Conservation (phyloP, 2,888 invertebrate genomes). For the Machimus rusticus region DNA sequence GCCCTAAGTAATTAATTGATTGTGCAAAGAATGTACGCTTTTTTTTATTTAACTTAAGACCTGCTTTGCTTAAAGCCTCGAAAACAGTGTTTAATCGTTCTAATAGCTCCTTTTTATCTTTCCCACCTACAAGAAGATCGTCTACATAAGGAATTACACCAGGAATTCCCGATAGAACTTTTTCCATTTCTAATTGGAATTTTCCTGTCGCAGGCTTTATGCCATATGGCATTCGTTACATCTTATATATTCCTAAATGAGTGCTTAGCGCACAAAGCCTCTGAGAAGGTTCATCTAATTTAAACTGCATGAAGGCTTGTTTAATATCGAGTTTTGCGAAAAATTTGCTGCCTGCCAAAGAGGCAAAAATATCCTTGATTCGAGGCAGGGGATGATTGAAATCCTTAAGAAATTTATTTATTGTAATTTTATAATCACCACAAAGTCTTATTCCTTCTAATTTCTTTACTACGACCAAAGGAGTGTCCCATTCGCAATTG, state of each 20-base stretch:
- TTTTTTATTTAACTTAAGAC: slow-evolving; percentile 50
- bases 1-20: slow-evolving; percentile 52
- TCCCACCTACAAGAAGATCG: slow-evolving; percentile 53
- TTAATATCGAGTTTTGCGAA: slow-evolving; percentile 50
- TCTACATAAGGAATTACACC: slow-evolving; percentile 49
- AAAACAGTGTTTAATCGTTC: slow-evolving; percentile 49
- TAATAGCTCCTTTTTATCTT: slow-evolving; percentile 49
- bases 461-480: slow-evolving; percentile 47
- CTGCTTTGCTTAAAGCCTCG: slow-evolving; percentile 44
- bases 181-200: slow-evolving; percentile 54
- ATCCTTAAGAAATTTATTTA: slow-evolving; percentile 50
- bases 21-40: slow-evolving; percentile 53
- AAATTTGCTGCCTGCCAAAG: slow-evolving; percentile 50
- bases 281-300: slow-evolving; percentile 51
- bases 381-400: slow-evolving; percentile 50
- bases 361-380: slow-evolving; percentile 49
- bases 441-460: slow-evolving; percentile 40
- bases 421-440: slow-evolving; percentile 40
- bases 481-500: slow-evolving; percentile 48
- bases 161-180: slow-evolving; percentile 41
- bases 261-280: slow-evolving; percentile 51
- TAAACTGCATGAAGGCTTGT: slow-evolving; percentile 55
- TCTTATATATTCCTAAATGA: slow-evolving; percentile 49
- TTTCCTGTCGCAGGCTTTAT: slow-evolving; percentile 56
- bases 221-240: slow-evolving; percentile 54